Percentiles rank a stretch among this genome's conserved stretches.
These are phyloP conservation scores for Forbesichthys papilliferus DNA, from an alignment of 2,113 vertebrate genomes.

Conservation along the genomic window DNA sequence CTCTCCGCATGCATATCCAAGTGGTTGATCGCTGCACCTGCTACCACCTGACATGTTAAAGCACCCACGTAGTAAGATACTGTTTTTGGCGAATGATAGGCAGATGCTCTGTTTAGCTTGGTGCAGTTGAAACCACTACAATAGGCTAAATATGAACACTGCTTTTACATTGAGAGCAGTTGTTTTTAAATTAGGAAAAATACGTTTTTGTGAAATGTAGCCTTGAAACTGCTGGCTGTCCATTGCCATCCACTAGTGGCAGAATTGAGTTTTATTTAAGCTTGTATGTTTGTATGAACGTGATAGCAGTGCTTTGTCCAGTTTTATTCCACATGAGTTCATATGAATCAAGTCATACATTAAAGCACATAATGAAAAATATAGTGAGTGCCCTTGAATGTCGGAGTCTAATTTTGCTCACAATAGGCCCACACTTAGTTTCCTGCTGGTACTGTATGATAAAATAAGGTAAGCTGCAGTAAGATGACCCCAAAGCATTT, in stretches of 20 bases:
- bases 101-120: background rate
- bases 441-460: too few species aligned
- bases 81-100: background rate
- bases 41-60: conserved; percentile 7
- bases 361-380: too few species aligned
- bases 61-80: background rate
- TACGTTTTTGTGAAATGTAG: background rate
- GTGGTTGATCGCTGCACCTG: conserved; percentile 27
- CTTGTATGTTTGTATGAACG: too few species aligned
- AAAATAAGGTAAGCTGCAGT: too few species aligned
- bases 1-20: conserved; percentile 3
- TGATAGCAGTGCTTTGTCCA: too few species aligned
- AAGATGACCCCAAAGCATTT: too few species aligned
- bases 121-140: background rate
- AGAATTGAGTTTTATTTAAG: background rate
- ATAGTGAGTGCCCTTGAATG: too few species aligned
- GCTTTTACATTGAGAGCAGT: background rate
- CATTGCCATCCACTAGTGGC: background rate
- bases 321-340: too few species aligned
- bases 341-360: too few species aligned
- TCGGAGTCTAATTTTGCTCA: too few species aligned
- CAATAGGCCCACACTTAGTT: too few species aligned
- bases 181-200: background rate
- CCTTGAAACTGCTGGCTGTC: background rate
- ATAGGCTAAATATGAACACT: background rate